These are phyloP conservation scores for Lampropteryx suffumata DNA, from an alignment of 2,888 invertebrate genomes.

Conservation along the genomic window DNA sequence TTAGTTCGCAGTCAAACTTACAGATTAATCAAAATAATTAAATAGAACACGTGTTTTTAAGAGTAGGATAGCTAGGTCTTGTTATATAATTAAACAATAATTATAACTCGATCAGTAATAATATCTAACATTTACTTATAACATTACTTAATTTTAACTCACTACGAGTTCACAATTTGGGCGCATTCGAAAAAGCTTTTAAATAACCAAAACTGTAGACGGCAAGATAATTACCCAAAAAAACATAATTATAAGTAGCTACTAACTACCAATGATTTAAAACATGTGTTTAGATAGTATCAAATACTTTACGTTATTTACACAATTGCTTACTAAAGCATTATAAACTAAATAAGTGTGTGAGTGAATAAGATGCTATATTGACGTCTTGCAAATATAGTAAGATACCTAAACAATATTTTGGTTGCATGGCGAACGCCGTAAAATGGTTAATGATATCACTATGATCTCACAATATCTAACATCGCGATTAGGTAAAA, in stretches of 20 bases:
- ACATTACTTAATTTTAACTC: no score
- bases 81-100: constrained; percentile 5
- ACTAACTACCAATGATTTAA: background rate
- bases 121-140: constrained; percentile 5
- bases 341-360: background rate
- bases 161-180: background rate
- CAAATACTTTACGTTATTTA: constrained; percentile 21
- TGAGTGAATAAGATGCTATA: constrained; percentile 12
- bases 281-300: constrained; percentile 8
- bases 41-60: background rate
- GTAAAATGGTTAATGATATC: background rate
- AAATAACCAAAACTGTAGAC: constrained; percentile 3
- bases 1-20: no score
- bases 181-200: constrained; percentile 1
- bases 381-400: constrained; percentile 1
- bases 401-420: background rate
- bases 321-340: constrained; percentile 1
- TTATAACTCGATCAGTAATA: background rate
- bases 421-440: background rate
- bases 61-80: constrained; percentile 1
- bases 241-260: constrained; percentile 17
- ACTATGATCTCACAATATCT: background rate
- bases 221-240: constrained; percentile 17
- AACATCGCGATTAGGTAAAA: background rate
- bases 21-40: background rate